These are phyloP conservation scores for Brachyopa scutellaris DNA, from an alignment of 2,888 invertebrate species.

Conservation along the genomic window DNA sequence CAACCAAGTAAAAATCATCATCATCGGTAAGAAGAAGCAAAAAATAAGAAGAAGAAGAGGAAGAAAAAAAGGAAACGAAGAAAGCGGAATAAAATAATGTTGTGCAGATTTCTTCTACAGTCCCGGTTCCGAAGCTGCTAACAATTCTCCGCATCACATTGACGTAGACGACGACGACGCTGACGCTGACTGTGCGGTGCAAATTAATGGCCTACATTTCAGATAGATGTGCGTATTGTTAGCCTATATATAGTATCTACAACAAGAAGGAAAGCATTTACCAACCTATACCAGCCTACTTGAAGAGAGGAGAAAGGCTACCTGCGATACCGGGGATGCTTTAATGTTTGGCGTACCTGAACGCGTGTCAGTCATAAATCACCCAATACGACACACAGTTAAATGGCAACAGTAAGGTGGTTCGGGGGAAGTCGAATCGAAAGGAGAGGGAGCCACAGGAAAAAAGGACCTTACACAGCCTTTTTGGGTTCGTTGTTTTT, in stretches of 20 bases:
- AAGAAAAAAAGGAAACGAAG: constrained; percentile 22
- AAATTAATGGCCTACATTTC: constrained; percentile 69
- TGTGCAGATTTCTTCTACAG: constrained; percentile 14
- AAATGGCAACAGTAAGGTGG: constrained; percentile 49
- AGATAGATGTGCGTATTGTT: constrained; percentile 39
- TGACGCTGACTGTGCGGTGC: constrained; percentile 57
- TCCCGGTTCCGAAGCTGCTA: background rate
- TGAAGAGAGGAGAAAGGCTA: constrained; percentile 35
- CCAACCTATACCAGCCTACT: constrained; percentile 30
- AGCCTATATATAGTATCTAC: constrained; percentile 36
- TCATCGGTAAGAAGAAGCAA: constrained; percentile 32
- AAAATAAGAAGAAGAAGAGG: background rate
- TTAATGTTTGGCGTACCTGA: constrained; percentile 71
- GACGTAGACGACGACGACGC: constrained; percentile 70
- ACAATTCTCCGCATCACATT: constrained; percentile 48
- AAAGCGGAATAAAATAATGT: constrained; percentile 44
- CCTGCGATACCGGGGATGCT: constrained; percentile 60
- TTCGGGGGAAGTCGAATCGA: constrained; percentile 28
- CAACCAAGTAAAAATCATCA: constrained; percentile 30
- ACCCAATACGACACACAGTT: constrained; percentile 68
- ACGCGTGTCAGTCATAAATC: constrained; percentile 71
- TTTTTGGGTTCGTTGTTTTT: constrained; percentile 14
- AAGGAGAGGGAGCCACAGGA: constrained; percentile 6
- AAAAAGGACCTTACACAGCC: constrained; percentile 28
- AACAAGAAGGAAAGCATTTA: constrained; percentile 10